Base-by-base conservation (phyloP, 1,140 invertebrate genomes). In the Bombus sibiricus region DNA sequence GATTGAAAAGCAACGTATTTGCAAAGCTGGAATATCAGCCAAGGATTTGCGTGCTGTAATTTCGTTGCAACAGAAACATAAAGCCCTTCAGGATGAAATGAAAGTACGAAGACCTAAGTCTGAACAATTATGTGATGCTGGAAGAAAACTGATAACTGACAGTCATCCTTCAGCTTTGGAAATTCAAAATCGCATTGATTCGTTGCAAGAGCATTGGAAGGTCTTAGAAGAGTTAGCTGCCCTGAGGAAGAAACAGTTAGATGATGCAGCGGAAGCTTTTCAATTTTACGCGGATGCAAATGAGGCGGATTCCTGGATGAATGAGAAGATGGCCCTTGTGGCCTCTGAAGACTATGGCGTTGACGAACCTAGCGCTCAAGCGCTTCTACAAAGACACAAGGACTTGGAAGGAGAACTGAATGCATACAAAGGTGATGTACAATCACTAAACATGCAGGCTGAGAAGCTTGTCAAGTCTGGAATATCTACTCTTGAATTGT, bases 241-340 rank as follows among this genome's bases (percentile, higher is more conserved):
- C n/a, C 94, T 97, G 22, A 96, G 98, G 69, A 97, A 97, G 79
- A 98, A 97, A 89, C 98, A 99, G 92, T 95, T 99, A 1, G 97
- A 98, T 88, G 99, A 99, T 94, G 98, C 99, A 1, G 98, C 98
- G 4, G 98, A 99, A 93, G 98, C 99, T 18, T 99, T 98, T 91
- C 96, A 98, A 96, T 99, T 99, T 95, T 99, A 99, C 93, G 97
- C 98, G 4, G 99, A 99, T 95, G 99, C 98, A 1, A 99, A 99
- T 94, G 99, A 99, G 94, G 98, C 98, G 0, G 99, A 99, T 92
- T 99, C 98, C 0, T 99, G 99, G 98, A 97, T 99, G 95, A 97
- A 98, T 88, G 98, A 99, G 93, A 98, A 98, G 94, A 97, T 98
- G 94, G 97, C 98, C 0, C 95, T 99, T 39, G 98, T 98, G 2